Evolutionary conservation across 2,888 invertebrate species (phyloP).

Genomic region (Ennomos fuscantarius): DNA sequence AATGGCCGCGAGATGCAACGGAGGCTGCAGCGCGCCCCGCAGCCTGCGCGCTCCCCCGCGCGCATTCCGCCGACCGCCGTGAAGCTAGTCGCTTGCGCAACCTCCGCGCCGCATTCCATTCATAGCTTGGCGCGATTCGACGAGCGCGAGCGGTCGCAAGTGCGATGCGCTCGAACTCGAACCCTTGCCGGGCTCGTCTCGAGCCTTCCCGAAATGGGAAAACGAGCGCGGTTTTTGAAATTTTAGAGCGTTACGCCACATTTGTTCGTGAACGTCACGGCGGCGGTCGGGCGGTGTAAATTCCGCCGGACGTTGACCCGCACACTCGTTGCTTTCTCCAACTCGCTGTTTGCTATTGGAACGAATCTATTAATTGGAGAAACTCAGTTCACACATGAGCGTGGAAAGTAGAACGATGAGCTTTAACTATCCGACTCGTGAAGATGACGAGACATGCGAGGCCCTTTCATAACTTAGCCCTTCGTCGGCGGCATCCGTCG

Average conservation of each 20-base stretch:
- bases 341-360: slow-evolving; percentile 82
- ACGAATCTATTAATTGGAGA: slow-evolving; percentile 85
- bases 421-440: slow-evolving; percentile 53
- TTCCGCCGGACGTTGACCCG: slow-evolving; percentile 81
- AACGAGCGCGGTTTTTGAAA: slow-evolving; percentile 74
- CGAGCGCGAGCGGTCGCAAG: slow-evolving; percentile 46
- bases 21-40: slow-evolving; percentile 70
- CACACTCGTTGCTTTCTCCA: slow-evolving; percentile 79
- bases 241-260: slow-evolving; percentile 81
- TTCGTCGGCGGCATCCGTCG: slow-evolving; percentile 8
- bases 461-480: slow-evolving; percentile 34
- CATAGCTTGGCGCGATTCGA: slow-evolving; percentile 71
- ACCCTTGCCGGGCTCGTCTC: slow-evolving; percentile 41
- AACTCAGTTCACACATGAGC: slow-evolving; percentile 84
- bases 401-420: slow-evolving; percentile 79
- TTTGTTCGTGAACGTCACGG: slow-evolving; percentile 80
- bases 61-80: slow-evolving; percentile 68
- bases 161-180: slow-evolving; percentile 5
- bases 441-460: slow-evolving; percentile 34
- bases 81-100: slow-evolving; percentile 78
- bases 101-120: slow-evolving; percentile 82
- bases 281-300: slow-evolving; percentile 77
- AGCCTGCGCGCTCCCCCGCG: slow-evolving; percentile 49
- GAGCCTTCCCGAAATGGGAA: slow-evolving; percentile 68
- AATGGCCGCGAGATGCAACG: slow-evolving; percentile 81